Evolutionary conservation across 2,113 vertebrate species (phyloP).

Genomic region (Apistogramma diplotaenia): DNA sequence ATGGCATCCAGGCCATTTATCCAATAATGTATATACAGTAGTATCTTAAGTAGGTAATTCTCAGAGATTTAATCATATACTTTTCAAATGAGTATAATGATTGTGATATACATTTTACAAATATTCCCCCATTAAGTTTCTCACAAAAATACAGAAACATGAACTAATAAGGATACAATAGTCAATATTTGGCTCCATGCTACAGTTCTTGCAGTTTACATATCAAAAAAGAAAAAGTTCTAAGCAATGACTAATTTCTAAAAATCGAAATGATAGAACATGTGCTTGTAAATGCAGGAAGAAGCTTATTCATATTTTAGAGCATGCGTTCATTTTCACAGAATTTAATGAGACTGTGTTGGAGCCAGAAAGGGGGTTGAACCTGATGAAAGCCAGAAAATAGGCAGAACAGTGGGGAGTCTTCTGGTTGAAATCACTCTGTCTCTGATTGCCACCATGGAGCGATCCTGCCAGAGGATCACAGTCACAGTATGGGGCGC

Average conservation of each 20-base stretch:
- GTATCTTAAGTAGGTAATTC: too few relatives aligned
- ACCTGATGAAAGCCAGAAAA: background rate
- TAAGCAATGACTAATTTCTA: background rate
- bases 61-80: too few relatives aligned
- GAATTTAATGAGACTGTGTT: constrained; percentile 2
- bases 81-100: background rate
- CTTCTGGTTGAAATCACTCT: constrained; percentile 14
- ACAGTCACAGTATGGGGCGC: constrained; percentile 17
- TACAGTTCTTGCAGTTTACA: background rate
- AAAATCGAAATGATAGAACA: background rate
- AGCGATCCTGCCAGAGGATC: constrained; percentile 17
- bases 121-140: background rate
- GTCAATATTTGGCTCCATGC: background rate
- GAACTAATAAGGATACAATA: background rate
- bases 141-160: background rate
- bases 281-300: background rate
- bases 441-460: constrained; percentile 26
- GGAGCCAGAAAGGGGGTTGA: background rate
- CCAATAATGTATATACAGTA: too few relatives aligned
- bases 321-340: constrained; percentile 9
- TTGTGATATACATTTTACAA: background rate
- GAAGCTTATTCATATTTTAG: background rate
- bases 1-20: too few relatives aligned
- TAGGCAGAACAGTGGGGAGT: background rate
- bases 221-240: too few relatives aligned